A percentile compares a stretch with the other conserved stretches of the same genome.
Conservation (phyloP, 1,140 invertebrate genomes). For the Pissodes strobi region DNA sequence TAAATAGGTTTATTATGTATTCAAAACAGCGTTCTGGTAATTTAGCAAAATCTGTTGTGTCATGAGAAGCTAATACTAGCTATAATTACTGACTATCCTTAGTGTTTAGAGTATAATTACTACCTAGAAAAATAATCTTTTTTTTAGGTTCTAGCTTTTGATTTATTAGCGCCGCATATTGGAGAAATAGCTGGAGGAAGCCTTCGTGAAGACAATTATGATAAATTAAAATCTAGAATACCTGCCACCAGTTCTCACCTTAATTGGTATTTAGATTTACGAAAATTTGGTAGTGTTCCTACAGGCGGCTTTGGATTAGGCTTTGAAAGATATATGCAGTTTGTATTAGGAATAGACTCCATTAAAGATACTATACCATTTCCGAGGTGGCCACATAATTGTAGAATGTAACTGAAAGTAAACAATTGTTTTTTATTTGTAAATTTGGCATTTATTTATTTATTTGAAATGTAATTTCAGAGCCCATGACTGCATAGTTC, state of each 20-base stretch:
- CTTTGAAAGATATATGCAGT: constrained; percentile 89
- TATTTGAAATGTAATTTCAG: too few species aligned
- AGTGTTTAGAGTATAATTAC: too few species aligned
- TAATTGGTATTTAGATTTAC: constrained; percentile 90
- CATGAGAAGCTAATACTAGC: too few species aligned
- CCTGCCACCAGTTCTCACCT: constrained; percentile 62
- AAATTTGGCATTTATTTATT: too few species aligned
- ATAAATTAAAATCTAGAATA: constrained; percentile 65
- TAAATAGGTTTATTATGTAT: too few species aligned
- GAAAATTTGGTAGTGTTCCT: constrained; percentile 85
- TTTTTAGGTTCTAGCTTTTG: constrained; percentile 78
- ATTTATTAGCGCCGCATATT: constrained; percentile 83
- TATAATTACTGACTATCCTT: too few species aligned
- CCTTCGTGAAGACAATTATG: constrained; percentile 82
- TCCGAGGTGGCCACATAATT: constrained; percentile 88
- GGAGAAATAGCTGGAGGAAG: constrained; percentile 95
- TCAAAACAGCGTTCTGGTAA: too few species aligned
- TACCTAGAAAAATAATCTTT: too few species aligned
- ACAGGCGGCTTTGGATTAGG: constrained; percentile 95
- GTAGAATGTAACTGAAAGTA: too few species aligned
- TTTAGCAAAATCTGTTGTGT: too few species aligned
- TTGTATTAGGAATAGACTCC: constrained; percentile 77
- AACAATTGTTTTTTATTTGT: too few species aligned
- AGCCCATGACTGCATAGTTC: too few species aligned
- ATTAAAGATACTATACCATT: constrained; percentile 96